These are phyloP conservation scores for Dysmachus trigonus DNA, from an alignment of 2,888 invertebrate genomes.

Conservation along the genomic window DNA sequence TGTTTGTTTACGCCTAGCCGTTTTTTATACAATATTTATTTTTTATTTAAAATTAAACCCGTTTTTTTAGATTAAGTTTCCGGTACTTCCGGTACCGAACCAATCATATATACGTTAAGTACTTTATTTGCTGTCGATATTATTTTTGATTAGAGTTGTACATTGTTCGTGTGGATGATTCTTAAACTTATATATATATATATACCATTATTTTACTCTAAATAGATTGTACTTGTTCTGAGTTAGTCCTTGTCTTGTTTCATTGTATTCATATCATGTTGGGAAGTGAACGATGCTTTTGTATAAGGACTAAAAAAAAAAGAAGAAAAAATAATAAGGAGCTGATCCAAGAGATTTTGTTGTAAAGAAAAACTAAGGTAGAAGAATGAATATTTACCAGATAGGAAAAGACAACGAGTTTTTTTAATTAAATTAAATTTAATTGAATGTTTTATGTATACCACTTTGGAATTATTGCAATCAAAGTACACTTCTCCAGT, in stretches of 20 bases:
- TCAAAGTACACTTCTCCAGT: background rate
- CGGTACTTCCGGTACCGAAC: background rate
- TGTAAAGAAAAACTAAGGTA: background rate
- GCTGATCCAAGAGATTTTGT: background rate
- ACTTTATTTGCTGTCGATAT: slow-evolving; percentile 24
- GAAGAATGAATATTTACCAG: background rate
- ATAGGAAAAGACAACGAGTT: slow-evolving; percentile 23
- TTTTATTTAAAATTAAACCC: slow-evolving; percentile 23
- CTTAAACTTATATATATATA: background rate
- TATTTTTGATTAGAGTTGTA: background rate
- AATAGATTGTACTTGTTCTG: background rate
- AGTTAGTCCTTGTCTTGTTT: background rate
- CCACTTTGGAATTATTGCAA: background rate
- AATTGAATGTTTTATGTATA: background rate
- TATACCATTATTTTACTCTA: background rate
- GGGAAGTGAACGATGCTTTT: background rate
- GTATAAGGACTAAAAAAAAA: background rate
- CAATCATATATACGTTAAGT: background rate
- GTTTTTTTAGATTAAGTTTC: slow-evolving; percentile 1
- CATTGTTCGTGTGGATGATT: background rate
- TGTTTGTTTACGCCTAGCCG: slow-evolving; percentile 2
- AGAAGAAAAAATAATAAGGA: no score
- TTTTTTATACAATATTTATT: slow-evolving; percentile 25
- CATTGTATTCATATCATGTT: slow-evolving; percentile 16
- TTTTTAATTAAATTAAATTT: background rate